phyloP scores from a whole-genome alignment of 2,797 vertebrate species.

The Argyrosomus regius region DNA sequence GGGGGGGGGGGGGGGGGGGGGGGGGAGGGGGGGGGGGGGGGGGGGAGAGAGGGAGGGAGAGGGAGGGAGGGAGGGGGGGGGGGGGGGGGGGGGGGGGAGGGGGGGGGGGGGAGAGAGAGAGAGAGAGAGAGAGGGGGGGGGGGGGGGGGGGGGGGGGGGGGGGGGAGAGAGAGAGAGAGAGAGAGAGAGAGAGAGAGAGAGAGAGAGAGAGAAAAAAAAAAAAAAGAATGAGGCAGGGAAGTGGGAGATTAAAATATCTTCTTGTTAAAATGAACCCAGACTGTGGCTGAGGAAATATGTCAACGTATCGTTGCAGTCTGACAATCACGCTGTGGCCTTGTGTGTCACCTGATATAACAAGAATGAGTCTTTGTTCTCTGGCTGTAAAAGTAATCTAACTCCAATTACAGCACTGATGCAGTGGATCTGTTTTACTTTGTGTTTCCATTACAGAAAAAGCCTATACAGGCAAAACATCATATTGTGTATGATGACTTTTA shows the following conservation, averaged over 20 bases:
- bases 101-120: too few species aligned
- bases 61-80: too few species aligned
- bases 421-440: constrained; percentile 17
- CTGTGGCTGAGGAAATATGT: constrained; percentile 33
- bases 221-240: background rate
- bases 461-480: background rate
- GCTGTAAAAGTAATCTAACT: constrained; percentile 25
- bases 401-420: constrained; percentile 16
- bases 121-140: too few species aligned
- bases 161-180: too few species aligned
- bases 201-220: too few species aligned
- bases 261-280: constrained; percentile 51
- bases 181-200: too few species aligned
- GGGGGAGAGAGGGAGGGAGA: too few species aligned
- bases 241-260: constrained; percentile 16
- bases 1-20: too few species aligned
- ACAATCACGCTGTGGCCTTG: background rate
- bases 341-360: constrained; percentile 37
- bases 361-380: constrained; percentile 19
- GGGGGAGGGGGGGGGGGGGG: too few species aligned
- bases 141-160: too few species aligned
- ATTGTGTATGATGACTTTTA: background rate
- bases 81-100: too few species aligned
- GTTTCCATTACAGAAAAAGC: constrained; percentile 19
- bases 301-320: constrained; percentile 23